Evolutionary conservation across 1,140 invertebrate genomes (phyloP).

Genomic region (Drosophila suzukii): DNA sequence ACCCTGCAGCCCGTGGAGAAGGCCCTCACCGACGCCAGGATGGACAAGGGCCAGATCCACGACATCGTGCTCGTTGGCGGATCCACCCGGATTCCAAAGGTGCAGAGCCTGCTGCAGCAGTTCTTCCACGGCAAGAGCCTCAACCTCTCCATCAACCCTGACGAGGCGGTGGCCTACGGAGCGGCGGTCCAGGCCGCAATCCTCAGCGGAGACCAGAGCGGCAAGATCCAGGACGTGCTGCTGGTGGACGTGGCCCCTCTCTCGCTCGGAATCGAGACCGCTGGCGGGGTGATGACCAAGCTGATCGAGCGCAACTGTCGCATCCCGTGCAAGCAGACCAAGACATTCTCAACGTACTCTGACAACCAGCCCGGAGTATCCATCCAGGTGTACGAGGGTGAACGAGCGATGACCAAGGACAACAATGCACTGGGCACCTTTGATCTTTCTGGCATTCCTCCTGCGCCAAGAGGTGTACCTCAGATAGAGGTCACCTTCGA

Average conservation of each 20-base stretch:
- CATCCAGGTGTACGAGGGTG: constrained; percentile 86
- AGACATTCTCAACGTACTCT: constrained; percentile 88
- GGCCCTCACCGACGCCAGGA: constrained; percentile 90
- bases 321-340: constrained; percentile 88
- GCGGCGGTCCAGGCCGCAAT: constrained; percentile 92
- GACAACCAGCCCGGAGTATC: constrained; percentile 90
- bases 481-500: constrained; percentile 90
- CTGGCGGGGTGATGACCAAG: constrained; percentile 88
- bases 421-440: constrained; percentile 92
- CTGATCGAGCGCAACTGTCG: constrained; percentile 87
- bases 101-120: constrained; percentile 87
- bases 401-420: constrained; percentile 88
- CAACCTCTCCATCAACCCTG: constrained; percentile 91
- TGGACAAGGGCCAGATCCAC: constrained; percentile 89
- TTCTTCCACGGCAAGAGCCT: constrained; percentile 88
- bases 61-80: constrained; percentile 88
- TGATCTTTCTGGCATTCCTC: constrained; percentile 91
- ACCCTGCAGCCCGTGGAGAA: constrained; percentile 90
- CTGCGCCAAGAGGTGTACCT: constrained; percentile 91
- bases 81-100: constrained; percentile 88
- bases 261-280: constrained; percentile 87
- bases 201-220: constrained; percentile 88
- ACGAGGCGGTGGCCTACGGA: constrained; percentile 91
- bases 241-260: constrained; percentile 86
- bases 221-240: constrained; percentile 89